Percentiles rank a stretch among this genome's conserved stretches.
phyloP scores from a whole-genome alignment of 2,888 invertebrate species.

The Cephus pygmeus region DNA sequence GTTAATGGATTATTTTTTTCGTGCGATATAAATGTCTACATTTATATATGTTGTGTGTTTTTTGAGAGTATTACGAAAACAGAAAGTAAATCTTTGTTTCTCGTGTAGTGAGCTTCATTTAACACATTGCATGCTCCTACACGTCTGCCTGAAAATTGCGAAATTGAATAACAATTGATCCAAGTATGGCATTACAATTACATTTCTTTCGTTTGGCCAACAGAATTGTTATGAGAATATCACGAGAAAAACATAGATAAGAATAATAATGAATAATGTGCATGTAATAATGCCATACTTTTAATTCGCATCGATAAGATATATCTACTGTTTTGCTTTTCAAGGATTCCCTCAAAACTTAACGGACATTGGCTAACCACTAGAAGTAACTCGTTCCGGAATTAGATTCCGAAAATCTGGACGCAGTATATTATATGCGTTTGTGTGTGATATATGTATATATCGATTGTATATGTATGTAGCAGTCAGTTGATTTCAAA shows the following conservation, averaged over 20 bases:
- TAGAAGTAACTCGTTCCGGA: background rate
- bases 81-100: background rate
- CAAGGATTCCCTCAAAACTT: background rate
- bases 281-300: slow-evolving; percentile 6
- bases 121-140: no score
- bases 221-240: slow-evolving; percentile 4
- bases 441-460: background rate
- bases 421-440: background rate
- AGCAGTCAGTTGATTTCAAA: background rate
- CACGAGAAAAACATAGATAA: background rate
- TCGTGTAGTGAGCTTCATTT: background rate
- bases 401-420: background rate
- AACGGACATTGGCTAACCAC: background rate
- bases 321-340: background rate
- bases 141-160: background rate
- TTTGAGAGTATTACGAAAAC: background rate
- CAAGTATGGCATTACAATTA: background rate
- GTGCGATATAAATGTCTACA: background rate
- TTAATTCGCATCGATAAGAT: slow-evolving; percentile 9
- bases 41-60: background rate
- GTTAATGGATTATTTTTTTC: background rate
- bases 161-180: background rate
- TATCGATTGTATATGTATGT: background rate
- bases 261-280: slow-evolving; percentile 6
- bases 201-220: background rate